Percentiles rank a stretch among this genome's conserved stretches.
Evolutionary conservation across 2,888 invertebrate species (phyloP).

Genomic region (Cactoblastis cactorum): DNA sequence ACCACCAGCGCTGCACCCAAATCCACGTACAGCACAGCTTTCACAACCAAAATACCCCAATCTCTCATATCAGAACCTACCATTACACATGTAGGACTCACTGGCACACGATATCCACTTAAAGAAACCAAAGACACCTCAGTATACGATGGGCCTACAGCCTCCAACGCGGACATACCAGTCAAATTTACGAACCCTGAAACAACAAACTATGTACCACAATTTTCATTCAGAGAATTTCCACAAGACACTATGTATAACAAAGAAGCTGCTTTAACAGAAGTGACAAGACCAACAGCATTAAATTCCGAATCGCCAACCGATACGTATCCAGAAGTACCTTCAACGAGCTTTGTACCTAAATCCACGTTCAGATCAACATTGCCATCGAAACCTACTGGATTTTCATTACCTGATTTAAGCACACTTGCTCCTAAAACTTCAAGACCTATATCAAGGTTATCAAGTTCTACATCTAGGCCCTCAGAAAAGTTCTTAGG

Average conservation of each 20-base stretch:
- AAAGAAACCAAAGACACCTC: conserved; percentile 13
- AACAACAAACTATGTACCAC: conserved; percentile 9
- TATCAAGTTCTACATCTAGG: conserved; percentile 16
- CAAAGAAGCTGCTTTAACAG: conserved; percentile 20
- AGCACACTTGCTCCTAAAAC: conserved; percentile 5
- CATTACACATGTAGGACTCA: conserved; percentile 12
- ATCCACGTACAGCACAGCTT: conserved; percentile 18
- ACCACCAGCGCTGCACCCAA: conserved; percentile 17
- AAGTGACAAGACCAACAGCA: conserved; percentile 14
- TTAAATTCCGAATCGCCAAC: conserved; percentile 3
- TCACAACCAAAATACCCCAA: conserved; percentile 18
- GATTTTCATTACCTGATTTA: conserved; percentile 19
- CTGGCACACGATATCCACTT: conserved; percentile 12
- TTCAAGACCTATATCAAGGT: conserved; percentile 16
- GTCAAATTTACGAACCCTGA: conserved; percentile 19
- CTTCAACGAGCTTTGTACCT: conserved; percentile 13
- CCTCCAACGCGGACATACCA: conserved; percentile 8
- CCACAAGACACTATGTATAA: conserved; percentile 13
- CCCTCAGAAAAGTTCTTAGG: conserved; percentile 37
- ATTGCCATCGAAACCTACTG: conserved; percentile 28
- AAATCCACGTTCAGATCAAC: conserved; percentile 18
- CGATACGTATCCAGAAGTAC: conserved; percentile 18
- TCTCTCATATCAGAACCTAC: conserved; percentile 11
- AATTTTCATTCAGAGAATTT: conserved; percentile 14
- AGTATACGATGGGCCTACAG: conserved; percentile 16